Percentiles rank a stretch among this genome's conserved stretches.
These are phyloP conservation scores for Hemicrepidius hirtus DNA, from an alignment of 2,888 invertebrate species.

Conservation along the genomic window DNA sequence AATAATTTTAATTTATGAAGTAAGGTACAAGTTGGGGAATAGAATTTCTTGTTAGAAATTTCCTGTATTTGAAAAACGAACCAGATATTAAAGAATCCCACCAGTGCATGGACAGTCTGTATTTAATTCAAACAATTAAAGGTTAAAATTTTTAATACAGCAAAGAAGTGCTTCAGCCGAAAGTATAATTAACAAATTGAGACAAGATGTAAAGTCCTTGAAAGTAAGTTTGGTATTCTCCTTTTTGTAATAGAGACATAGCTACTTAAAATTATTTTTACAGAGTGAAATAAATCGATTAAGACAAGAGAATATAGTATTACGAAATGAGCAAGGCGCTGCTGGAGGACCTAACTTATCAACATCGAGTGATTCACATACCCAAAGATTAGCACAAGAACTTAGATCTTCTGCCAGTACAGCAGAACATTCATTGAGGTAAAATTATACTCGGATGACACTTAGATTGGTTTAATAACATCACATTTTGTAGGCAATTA, in stretches of 20 bases:
- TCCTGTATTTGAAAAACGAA: no score
- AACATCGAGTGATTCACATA: constrained; percentile 63
- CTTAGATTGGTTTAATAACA: background rate
- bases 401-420: constrained; percentile 78
- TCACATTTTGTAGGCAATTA: constrained; percentile 75
- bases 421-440: constrained; percentile 81
- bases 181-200: constrained; percentile 77
- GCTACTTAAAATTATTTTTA: constrained; percentile 52
- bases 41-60: no score
- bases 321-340: constrained; percentile 73
- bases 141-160: constrained; percentile 70
- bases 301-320: constrained; percentile 73
- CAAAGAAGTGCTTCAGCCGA: constrained; percentile 78
- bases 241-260: no score
- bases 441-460: constrained; percentile 36
- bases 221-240: constrained; percentile 76
- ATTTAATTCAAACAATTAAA: background rate
- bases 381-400: constrained; percentile 77
- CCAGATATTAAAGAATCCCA: no score
- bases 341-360: constrained; percentile 68
- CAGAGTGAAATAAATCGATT: constrained; percentile 74
- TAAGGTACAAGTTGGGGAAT: no score
- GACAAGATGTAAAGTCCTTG: constrained; percentile 81
- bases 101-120: no score
- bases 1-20: no score